phyloP scores from a whole-genome alignment of 2,888 invertebrate genomes.

The Sinelater perroti region DNA sequence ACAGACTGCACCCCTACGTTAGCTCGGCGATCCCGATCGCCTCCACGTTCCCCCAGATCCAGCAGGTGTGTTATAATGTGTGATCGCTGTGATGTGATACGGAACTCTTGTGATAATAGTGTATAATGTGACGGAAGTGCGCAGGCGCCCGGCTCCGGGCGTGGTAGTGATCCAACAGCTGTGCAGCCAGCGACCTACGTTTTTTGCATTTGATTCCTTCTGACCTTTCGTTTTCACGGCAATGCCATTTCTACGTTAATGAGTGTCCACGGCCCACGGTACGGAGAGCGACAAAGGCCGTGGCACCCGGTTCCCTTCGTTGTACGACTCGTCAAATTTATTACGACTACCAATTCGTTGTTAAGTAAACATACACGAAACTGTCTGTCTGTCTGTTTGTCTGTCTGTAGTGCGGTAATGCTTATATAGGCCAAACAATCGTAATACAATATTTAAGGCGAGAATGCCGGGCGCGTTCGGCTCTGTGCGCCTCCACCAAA shows the following conservation, averaged over 20 bases:
- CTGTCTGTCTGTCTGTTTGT: too few species aligned
- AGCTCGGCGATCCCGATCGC: slow-evolving; percentile 61
- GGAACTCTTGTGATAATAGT: slow-evolving; percentile 62
- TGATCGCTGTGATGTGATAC: slow-evolving; percentile 61
- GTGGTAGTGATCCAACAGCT: slow-evolving; percentile 59
- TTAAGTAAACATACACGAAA: slow-evolving; percentile 31
- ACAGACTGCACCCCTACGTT: slow-evolving; percentile 68
- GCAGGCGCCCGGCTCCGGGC: slow-evolving; percentile 56
- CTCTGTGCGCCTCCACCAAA: slow-evolving; percentile 18
- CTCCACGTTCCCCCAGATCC: slow-evolving; percentile 66
- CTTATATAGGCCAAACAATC: slow-evolving; percentile 33
- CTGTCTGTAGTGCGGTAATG: slow-evolving; percentile 37
- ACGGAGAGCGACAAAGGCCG: too few species aligned
- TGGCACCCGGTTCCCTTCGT: too few species aligned
- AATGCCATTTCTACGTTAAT: slow-evolving; percentile 32
- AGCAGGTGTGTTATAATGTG: slow-evolving; percentile 70
- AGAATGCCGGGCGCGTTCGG: neutral
- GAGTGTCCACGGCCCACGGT: slow-evolving; percentile 22
- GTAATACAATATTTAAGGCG: slow-evolving; percentile 14
- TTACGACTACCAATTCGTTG: slow-evolving; percentile 31
- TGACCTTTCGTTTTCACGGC: slow-evolving; percentile 38
- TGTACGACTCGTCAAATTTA: too few species aligned
- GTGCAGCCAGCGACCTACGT: slow-evolving; percentile 48
- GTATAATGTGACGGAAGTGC: slow-evolving; percentile 57
- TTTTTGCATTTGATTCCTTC: slow-evolving; percentile 47